phyloP scores from a whole-genome alignment of 2,797 vertebrate genomes.

The Australoheros facetus region DNA sequence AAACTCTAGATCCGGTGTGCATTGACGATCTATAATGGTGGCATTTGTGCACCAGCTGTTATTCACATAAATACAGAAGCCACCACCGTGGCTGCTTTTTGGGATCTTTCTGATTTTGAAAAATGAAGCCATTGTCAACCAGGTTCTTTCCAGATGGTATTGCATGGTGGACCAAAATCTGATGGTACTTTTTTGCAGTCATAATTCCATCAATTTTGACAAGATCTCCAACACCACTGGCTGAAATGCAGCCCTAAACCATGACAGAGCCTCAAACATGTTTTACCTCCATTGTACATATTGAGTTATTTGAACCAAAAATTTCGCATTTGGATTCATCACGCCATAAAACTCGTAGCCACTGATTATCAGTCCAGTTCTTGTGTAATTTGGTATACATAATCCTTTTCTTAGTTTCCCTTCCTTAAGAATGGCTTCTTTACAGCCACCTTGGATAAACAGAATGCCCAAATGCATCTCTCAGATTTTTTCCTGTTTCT shows the following conservation, averaged over 20 bases:
- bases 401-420: too few species aligned
- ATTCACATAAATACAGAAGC: too few species aligned
- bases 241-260: not conserved
- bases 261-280: not conserved
- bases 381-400: not conserved
- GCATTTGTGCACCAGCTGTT: too few species aligned
- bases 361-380: not conserved
- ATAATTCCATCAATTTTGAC: not conserved
- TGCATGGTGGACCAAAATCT: not conserved
- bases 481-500: not conserved
- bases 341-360: too few species aligned
- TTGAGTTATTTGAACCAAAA: not conserved
- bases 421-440: too few species aligned
- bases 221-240: not conserved
- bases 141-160: not conserved
- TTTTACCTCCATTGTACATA: not conserved
- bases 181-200: not conserved
- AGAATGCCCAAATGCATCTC: not conserved
- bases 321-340: not conserved
- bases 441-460: not conserved
- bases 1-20: too few species aligned
- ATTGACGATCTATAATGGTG: too few species aligned
- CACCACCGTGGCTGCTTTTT: not conserved
- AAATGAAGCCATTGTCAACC: not conserved
- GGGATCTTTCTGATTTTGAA: not conserved